Evolutionary conservation across 2,113 vertebrate species (phyloP).

Genomic region (Gila orcuttii): DNA sequence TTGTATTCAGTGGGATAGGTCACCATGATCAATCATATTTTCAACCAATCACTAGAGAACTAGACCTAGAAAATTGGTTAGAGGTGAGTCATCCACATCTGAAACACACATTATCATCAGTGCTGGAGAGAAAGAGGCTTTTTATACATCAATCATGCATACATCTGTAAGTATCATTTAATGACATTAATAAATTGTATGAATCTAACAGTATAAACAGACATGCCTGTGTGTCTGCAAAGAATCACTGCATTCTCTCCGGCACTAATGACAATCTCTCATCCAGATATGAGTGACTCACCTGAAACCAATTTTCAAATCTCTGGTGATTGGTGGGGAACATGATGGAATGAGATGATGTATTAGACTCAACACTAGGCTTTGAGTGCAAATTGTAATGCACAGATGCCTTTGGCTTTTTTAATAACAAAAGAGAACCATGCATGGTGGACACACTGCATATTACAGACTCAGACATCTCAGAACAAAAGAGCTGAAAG

Average conservation of each 20-base stretch:
- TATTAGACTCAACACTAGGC: neutral
- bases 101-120: conserved; percentile 3
- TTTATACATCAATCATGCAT: conserved; percentile 2
- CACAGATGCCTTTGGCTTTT: conserved; percentile 28
- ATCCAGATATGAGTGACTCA: conserved; percentile 28
- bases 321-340: conserved; percentile 35
- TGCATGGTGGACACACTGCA: neutral
- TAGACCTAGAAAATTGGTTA: neutral
- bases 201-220: conserved; percentile 20
- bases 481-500: neutral
- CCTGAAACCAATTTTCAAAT: conserved; percentile 41
- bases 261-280: conserved; percentile 12
- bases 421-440: conserved; percentile 1
- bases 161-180: neutral
- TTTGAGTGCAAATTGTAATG: neutral
- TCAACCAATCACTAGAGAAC: neutral
- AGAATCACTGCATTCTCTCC: neutral
- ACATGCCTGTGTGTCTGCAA: neutral
- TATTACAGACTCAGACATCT: neutral
- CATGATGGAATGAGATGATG: conserved; percentile 36
- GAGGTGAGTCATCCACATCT: conserved; percentile 17
- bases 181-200: conserved; percentile 6
- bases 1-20: neutral
- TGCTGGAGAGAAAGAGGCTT: neutral
- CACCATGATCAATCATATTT: neutral